These are phyloP conservation scores for Psophia crepitans DNA, from an alignment of 2,113 vertebrate species.

Conservation along the genomic window DNA sequence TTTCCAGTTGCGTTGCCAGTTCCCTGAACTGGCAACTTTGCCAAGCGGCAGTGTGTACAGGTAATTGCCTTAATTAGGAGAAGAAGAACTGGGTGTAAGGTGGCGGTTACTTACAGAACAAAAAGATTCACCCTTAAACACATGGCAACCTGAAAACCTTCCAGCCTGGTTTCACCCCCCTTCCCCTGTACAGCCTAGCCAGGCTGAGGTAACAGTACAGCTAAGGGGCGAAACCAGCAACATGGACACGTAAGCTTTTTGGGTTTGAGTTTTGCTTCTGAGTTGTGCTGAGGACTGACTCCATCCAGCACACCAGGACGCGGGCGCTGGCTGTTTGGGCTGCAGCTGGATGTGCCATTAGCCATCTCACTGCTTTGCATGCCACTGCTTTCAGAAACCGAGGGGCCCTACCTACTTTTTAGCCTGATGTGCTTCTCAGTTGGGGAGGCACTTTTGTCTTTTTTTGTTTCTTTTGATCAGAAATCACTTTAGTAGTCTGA, in stretches of 20 bases:
- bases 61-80: neutral
- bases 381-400: neutral
- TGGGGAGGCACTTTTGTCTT: neutral
- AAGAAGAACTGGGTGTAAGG: neutral
- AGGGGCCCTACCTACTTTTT: neutral
- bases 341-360: neutral
- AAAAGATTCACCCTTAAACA: neutral
- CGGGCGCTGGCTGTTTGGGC: neutral
- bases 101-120: neutral
- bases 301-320: neutral
- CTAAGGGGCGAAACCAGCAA: neutral
- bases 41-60: neutral
- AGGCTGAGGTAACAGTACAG: neutral
- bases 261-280: neutral
- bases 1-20: neutral
- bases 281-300: neutral
- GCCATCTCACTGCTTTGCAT: fast-evolving
- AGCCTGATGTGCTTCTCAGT: neutral
- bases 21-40: neutral
- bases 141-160: neutral
- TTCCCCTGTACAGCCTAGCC: neutral
- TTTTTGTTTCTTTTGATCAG: neutral
- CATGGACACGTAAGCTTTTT: neutral
- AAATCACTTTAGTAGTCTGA: neutral
- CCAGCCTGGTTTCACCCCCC: neutral